Conservation (phyloP, 1,140 invertebrate species). For the Pectinophora gossypiella region DNA sequence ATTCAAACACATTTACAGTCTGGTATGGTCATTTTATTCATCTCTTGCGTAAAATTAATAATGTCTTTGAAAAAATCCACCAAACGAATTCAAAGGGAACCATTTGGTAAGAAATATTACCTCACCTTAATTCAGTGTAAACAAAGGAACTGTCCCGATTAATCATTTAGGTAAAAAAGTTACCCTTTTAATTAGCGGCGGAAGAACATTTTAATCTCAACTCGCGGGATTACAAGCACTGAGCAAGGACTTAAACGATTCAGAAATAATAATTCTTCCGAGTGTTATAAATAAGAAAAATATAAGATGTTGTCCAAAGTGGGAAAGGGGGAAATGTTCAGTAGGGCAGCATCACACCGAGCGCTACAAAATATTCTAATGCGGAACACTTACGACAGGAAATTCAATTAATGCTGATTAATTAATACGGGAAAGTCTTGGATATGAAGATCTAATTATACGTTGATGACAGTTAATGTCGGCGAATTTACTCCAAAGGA, state of each 20-base stretch:
- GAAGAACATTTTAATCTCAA: slow-evolving; percentile 58
- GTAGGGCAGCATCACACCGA: slow-evolving; percentile 9
- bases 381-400: too few relatives aligned
- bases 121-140: slow-evolving; percentile 16
- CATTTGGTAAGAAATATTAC: slow-evolving; percentile 6
- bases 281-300: slow-evolving; percentile 66
- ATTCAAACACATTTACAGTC: not conserved
- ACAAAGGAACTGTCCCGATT: slow-evolving; percentile 35
- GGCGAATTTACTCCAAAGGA: slow-evolving; percentile 11
- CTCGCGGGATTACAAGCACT: slow-evolving; percentile 57
- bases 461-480: slow-evolving; percentile 11
- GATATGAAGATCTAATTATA: too few relatives aligned
- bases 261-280: slow-evolving; percentile 68
- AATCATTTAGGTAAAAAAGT: slow-evolving; percentile 55
- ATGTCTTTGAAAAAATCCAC: not conserved
- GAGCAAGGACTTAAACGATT: slow-evolving; percentile 71
- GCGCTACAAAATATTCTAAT: slow-evolving; percentile 11
- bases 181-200: slow-evolving; percentile 67
- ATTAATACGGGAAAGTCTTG: too few relatives aligned
- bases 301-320: slow-evolving; percentile 40
- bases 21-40: too few relatives aligned
- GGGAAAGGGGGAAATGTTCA: slow-evolving; percentile 35
- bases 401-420: too few relatives aligned
- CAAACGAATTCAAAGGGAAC: slow-evolving; percentile 3
- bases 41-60: too few relatives aligned